Percentiles rank a stretch among this genome's conserved stretches.
Evolutionary conservation across 1,140 invertebrate genomes (phyloP).

Genomic region (Penaeus indicus): DNA sequence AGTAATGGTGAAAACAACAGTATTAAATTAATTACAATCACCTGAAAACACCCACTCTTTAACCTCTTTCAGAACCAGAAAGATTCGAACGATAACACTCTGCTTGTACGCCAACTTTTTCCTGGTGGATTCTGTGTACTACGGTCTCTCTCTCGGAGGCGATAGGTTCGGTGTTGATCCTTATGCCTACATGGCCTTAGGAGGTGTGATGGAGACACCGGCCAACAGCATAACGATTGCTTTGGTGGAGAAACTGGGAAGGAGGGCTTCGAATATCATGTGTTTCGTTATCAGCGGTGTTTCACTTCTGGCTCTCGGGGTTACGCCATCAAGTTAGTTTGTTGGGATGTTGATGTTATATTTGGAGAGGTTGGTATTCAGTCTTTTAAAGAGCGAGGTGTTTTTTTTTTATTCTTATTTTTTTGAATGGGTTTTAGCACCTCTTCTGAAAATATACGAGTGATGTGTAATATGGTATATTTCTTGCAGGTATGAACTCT

Average conservation of each 20-base stretch:
- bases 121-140: conserved; percentile 76
- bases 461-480: too few relatives aligned
- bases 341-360: too few relatives aligned
- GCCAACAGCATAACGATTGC: conserved; percentile 42
- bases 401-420: too few relatives aligned
- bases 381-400: too few relatives aligned
- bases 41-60: too few relatives aligned
- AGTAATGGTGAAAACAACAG: too few relatives aligned
- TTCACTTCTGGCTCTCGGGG: neutral
- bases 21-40: too few relatives aligned
- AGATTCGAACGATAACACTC: conserved; percentile 80
- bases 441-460: too few relatives aligned
- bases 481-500: too few relatives aligned
- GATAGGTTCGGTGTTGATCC: conserved; percentile 71
- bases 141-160: conserved; percentile 84
- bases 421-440: too few relatives aligned
- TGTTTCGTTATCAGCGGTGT: conserved; percentile 34
- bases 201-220: conserved; percentile 59
- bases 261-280: neutral
- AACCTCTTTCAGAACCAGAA: conserved; percentile 73
- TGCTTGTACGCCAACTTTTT: conserved; percentile 85
- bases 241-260: conserved; percentile 5
- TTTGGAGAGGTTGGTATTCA: too few relatives aligned
- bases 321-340: conserved; percentile 12
- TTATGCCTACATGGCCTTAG: conserved; percentile 56